phyloP scores from a whole-genome alignment of 30 jellyfish, hydroid and myxozoan genomes.

The Aurelia aurita region DNA sequence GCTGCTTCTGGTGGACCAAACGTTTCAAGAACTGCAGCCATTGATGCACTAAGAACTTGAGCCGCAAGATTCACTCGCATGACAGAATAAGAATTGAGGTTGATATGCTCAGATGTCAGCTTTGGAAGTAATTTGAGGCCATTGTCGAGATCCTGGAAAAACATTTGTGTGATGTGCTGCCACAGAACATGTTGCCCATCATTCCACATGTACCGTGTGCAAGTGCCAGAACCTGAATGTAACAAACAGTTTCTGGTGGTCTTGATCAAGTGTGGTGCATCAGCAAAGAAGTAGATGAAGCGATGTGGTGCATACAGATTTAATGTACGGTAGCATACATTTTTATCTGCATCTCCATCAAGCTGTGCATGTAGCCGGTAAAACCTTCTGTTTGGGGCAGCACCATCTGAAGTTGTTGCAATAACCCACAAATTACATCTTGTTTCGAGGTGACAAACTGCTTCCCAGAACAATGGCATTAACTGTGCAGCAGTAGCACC shows the following conservation, averaged over 20 bases:
- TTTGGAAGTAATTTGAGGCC: conserved; percentile 76
- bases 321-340: conserved; percentile 32
- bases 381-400: conserved; percentile 52
- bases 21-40: conserved; percentile 28
- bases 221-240: conserved; percentile 53
- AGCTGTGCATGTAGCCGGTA: conserved; percentile 28
- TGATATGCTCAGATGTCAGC: conserved; percentile 60
- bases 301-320: conserved; percentile 50
- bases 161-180: conserved; percentile 62
- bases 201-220: conserved; percentile 84
- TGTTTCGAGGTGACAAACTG: conserved; percentile 42
- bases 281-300: conserved; percentile 55
- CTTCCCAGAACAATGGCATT: conserved; percentile 71
- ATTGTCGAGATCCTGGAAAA: conserved; percentile 44
- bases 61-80: conserved; percentile 78
- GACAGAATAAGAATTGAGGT: conserved; percentile 60
- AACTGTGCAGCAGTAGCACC: conserved; percentile 51
- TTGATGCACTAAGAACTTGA: conserved; percentile 61
- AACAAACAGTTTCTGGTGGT: conserved; percentile 58
- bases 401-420: conserved; percentile 62
- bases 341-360: conserved; percentile 34
- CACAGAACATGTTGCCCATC: conserved; percentile 70
- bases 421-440: conserved; percentile 64
- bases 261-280: conserved; percentile 69
- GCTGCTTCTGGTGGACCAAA: conserved; percentile 70